Percentiles rank a stretch among this genome's conserved stretches.
These are phyloP conservation scores for Onychomys torridus DNA, from an alignment of 2,797 vertebrate genomes.

Conservation along the genomic window DNA sequence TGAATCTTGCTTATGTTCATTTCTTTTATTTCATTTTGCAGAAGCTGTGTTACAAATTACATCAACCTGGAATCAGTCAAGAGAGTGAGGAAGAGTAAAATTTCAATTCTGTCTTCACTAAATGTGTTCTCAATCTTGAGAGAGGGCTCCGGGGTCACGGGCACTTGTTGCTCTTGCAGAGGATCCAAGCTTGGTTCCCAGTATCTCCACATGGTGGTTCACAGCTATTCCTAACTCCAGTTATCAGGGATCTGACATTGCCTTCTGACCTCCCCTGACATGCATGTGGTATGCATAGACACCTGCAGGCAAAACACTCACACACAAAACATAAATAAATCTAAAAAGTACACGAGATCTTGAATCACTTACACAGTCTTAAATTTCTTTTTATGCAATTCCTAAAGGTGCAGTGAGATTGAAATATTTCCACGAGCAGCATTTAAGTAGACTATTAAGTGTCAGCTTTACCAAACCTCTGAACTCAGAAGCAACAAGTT, in stretches of 20 bases:
- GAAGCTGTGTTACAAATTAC: background rate
- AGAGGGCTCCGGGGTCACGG: background rate
- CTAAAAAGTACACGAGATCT: background rate
- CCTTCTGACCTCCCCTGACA: background rate
- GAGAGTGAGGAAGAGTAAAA: background rate
- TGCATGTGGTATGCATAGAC: background rate
- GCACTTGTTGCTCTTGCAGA: background rate
- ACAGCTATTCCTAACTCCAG: background rate
- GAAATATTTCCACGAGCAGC: background rate
- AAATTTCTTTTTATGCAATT: background rate
- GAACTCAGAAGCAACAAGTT: background rate
- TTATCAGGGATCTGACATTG: background rate
- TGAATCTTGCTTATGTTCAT: background rate
- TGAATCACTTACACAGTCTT: background rate
- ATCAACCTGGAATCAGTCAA: background rate
- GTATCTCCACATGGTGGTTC: background rate
- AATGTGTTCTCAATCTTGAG: background rate
- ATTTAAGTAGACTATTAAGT: background rate
- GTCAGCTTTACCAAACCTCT: background rate
- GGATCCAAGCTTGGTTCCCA: background rate
- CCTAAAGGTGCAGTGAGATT: background rate
- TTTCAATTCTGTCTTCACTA: background rate
- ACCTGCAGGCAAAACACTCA: background rate
- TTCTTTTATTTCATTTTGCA: constrained; percentile 18
- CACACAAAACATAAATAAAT: background rate